Evolutionary conservation across 2,888 invertebrate species (phyloP).

Genomic region (Chrysotoxum bicinctum): DNA sequence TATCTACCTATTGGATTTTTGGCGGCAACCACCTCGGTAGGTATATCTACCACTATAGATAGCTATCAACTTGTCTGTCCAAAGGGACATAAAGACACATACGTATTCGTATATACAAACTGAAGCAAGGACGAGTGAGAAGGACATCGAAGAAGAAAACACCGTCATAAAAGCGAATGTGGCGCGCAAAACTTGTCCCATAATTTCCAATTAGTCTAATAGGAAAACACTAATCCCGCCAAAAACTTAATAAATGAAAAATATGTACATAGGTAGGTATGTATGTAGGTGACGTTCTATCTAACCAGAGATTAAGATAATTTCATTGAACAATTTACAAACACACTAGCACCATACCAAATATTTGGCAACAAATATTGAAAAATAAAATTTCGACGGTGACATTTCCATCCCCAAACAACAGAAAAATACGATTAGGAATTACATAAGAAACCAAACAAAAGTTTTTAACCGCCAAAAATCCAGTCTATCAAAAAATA

Average conservation of each 20-base stretch:
- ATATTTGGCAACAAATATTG: background rate
- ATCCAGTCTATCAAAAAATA: constrained; percentile 14
- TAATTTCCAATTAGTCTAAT: constrained; percentile 17
- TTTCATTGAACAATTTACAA: constrained; percentile 24
- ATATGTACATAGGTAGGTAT: background rate
- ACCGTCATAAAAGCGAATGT: background rate
- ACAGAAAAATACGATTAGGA: constrained; percentile 14
- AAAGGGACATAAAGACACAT: background rate
- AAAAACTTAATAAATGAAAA: background rate
- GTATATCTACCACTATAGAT: background rate
- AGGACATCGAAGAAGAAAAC: background rate
- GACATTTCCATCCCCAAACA: constrained; percentile 13
- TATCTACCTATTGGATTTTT: background rate
- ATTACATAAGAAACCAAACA: constrained; percentile 34
- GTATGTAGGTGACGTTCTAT: background rate
- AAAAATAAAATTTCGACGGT: background rate
- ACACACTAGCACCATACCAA: background rate
- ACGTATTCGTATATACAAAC: background rate
- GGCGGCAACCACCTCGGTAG: background rate
- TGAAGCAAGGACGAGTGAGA: background rate
- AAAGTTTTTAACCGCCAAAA: constrained; percentile 55
- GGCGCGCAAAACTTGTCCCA: constrained; percentile 8
- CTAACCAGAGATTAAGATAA: constrained; percentile 2
- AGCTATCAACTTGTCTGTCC: background rate
- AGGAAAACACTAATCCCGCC: constrained; percentile 22